These are phyloP conservation scores for Drosophila quinaria DNA, from an alignment of 2,888 invertebrate genomes.

Conservation along the genomic window DNA sequence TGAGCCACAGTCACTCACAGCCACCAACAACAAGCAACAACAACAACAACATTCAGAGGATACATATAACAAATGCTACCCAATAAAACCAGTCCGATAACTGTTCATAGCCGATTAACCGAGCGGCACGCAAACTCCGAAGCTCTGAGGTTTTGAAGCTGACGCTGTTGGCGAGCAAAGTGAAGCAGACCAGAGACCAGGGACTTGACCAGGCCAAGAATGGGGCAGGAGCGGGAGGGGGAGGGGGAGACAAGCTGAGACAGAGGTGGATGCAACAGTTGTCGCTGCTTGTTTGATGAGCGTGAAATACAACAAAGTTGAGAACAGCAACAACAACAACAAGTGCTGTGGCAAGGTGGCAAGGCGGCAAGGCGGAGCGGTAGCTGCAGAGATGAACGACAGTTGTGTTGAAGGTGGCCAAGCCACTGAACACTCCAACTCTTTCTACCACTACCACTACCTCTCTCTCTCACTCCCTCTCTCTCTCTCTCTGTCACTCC, in stretches of 20 bases:
- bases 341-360: conserved; percentile 56
- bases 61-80: conserved; percentile 70
- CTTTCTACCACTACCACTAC: conserved; percentile 1
- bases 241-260: background rate
- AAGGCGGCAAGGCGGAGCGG: conserved; percentile 35
- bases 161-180: conserved; percentile 39
- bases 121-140: conserved; percentile 74
- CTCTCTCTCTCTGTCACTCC: conserved; percentile 2
- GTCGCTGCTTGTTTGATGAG: conserved; percentile 78
- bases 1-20: conserved; percentile 6
- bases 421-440: conserved; percentile 54
- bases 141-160: conserved; percentile 9
- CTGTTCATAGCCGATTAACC: conserved; percentile 80
- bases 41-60: conserved; percentile 16
- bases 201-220: conserved; percentile 23
- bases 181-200: conserved; percentile 50
- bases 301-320: conserved; percentile 79
- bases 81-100: conserved; percentile 81
- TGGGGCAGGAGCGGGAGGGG: background rate
- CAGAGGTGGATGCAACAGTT: conserved; percentile 69
- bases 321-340: conserved; percentile 56
- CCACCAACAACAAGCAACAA: background rate
- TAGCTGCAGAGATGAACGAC: conserved; percentile 53
- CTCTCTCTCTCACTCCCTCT: conserved; percentile 3
- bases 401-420: conserved; percentile 71